phyloP scores from a whole-genome alignment of 2,888 invertebrate genomes.

The Meganola albula region DNA sequence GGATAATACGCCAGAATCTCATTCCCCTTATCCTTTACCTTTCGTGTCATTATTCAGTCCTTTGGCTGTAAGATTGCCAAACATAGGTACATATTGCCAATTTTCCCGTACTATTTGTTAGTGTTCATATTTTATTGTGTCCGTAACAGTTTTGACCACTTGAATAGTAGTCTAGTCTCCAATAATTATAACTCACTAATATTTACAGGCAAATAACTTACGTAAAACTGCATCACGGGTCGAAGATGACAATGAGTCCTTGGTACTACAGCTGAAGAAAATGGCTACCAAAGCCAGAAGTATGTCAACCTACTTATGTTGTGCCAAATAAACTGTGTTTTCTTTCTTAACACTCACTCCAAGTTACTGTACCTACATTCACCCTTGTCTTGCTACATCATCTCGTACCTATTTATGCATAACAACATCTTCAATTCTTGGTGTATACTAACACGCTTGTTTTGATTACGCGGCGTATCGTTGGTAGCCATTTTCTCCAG shows the following conservation, averaged over 20 bases:
- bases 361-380: conserved; percentile 20
- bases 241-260: conserved; percentile 98
- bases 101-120: conserved; percentile 36
- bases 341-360: conserved; percentile 38
- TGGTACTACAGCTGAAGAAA: conserved; percentile 97
- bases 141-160: conserved; percentile 19
- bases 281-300: conserved; percentile 92
- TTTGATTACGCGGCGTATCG: conserved; percentile 49
- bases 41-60: conserved; percentile 68
- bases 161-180: conserved; percentile 31
- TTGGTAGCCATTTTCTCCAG: conserved; percentile 78
- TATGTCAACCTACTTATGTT: conserved; percentile 76
- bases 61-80: conserved; percentile 68
- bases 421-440: conserved; percentile 28
- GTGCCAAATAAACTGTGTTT: conserved; percentile 55
- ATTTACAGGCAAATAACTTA: conserved; percentile 88
- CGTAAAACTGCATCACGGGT: conserved; percentile 93
- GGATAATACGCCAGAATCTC: conserved; percentile 35
- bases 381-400: conserved; percentile 36
- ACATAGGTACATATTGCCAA: conserved; percentile 62
- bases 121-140: conserved; percentile 28
- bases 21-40: conserved; percentile 50
- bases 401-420: conserved; percentile 24
- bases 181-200: conserved; percentile 59
- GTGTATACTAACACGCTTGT: conserved; percentile 62